phyloP scores from a whole-genome alignment of 92 coral and sea anemone genomes.

The Micromussa lordhowensis region DNA sequence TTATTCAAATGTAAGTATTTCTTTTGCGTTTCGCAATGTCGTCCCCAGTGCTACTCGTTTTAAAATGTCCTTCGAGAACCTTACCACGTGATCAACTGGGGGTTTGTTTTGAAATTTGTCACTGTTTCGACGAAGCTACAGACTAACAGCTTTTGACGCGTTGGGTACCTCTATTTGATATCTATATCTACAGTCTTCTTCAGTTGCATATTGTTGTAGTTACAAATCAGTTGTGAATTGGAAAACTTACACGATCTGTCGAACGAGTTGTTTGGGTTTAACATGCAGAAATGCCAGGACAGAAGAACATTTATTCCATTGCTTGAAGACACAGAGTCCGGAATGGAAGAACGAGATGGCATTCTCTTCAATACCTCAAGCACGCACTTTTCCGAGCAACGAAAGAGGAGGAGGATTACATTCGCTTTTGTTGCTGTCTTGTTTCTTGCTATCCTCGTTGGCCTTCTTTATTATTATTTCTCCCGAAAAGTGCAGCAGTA shows the following conservation, averaged over 20 bases:
- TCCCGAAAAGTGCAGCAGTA: conserved; percentile 39
- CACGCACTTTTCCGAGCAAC: background rate
- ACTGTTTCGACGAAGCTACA: too few relatives aligned
- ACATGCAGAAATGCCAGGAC: conserved; percentile 1
- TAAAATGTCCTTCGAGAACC: too few relatives aligned
- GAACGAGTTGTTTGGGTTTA: background rate
- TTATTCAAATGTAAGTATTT: too few relatives aligned
- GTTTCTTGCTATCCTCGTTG: conserved; percentile 48
- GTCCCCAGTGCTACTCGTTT: too few relatives aligned
- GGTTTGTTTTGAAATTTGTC: too few relatives aligned
- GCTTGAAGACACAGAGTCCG: conserved; percentile 6
- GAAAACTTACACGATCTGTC: background rate
- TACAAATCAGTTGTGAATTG: background rate
- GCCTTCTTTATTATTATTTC: conserved; percentile 59
- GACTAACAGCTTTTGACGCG: too few relatives aligned
- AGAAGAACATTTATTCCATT: background rate
- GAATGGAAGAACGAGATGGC: conserved; percentile 4
- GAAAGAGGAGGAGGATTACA: background rate
- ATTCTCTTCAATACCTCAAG: background rate
- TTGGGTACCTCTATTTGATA: background rate
- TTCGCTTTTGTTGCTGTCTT: background rate
- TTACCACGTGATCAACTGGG: too few relatives aligned
- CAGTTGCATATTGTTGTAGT: background rate
- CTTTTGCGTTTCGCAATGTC: too few relatives aligned
- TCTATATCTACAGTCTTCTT: background rate